phyloP scores from a whole-genome alignment of 2,113 vertebrate genomes.

The Propithecus coquereli region DNA sequence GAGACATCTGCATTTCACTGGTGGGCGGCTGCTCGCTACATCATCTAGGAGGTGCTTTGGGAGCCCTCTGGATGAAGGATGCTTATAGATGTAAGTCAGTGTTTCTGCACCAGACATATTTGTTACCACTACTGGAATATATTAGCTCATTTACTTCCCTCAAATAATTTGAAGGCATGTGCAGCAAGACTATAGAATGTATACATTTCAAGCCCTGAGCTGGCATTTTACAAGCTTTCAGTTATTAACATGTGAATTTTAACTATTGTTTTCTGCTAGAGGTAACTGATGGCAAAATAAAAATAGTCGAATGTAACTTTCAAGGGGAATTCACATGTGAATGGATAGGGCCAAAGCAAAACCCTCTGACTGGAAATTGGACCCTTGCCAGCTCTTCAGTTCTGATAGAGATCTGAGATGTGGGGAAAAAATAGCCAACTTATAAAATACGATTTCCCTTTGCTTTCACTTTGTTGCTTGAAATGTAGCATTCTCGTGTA shows the following conservation, averaged over 20 bases:
- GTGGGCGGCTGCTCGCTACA: background rate
- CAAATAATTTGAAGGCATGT: background rate
- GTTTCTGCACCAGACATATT: background rate
- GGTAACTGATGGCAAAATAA: conserved; percentile 13
- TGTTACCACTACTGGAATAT: background rate
- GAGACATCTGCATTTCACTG: background rate
- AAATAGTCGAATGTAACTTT: conserved; percentile 28
- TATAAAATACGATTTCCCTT: conserved; percentile 48
- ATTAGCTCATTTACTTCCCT: background rate
- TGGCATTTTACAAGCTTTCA: conserved; percentile 47
- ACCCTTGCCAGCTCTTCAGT: conserved; percentile 36
- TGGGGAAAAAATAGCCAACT: conserved; percentile 6
- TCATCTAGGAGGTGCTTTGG: background rate
- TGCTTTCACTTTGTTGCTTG: conserved; percentile 58
- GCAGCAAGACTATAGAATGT: background rate
- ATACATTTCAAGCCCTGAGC: background rate
- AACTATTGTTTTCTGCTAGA: conserved; percentile 23
- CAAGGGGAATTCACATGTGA: conserved; percentile 51
- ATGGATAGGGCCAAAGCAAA: conserved; percentile 5
- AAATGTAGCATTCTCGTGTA: conserved; percentile 37
- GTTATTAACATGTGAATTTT: conserved; percentile 64
- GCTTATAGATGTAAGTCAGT: background rate
- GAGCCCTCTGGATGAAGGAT: background rate
- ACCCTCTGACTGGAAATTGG: conserved; percentile 53
- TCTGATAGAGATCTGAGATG: conserved; percentile 21